These are phyloP conservation scores for Aplocera efformata DNA, from an alignment of 2,888 invertebrate species.

Conservation along the genomic window DNA sequence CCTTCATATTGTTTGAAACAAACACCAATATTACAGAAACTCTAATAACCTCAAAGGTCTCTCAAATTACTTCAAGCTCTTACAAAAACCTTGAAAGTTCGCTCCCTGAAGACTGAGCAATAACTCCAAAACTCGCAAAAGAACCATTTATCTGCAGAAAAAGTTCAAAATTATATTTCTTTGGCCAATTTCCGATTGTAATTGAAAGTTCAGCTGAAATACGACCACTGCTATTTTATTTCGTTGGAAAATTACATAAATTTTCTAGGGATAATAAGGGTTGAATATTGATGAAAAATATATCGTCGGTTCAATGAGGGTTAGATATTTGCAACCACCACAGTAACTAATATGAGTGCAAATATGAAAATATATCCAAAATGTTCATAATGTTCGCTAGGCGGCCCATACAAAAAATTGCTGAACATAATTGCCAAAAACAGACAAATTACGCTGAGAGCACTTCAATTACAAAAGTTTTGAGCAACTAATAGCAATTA, in stretches of 20 bases:
- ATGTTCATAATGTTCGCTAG: too few relatives aligned
- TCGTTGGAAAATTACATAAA: neutral
- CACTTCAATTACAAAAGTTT: neutral
- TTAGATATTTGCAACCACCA: too few relatives aligned
- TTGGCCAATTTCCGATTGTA: slow-evolving; percentile 42
- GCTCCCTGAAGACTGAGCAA: slow-evolving; percentile 32
- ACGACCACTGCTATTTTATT: slow-evolving; percentile 23
- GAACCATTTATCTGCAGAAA: slow-evolving; percentile 46
- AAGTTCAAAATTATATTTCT: slow-evolving; percentile 49
- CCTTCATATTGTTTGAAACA: slow-evolving; percentile 9
- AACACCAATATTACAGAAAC: slow-evolving; percentile 14
- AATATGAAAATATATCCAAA: too few relatives aligned
- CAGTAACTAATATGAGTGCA: too few relatives aligned
- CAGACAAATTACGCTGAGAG: too few relatives aligned
- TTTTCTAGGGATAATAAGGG: too few relatives aligned
- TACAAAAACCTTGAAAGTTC: slow-evolving; percentile 35
- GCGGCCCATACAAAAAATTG: too few relatives aligned
- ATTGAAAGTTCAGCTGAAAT: slow-evolving; percentile 42
- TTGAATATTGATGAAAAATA: too few relatives aligned
- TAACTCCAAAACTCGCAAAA: slow-evolving; percentile 45
- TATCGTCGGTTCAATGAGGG: too few relatives aligned
- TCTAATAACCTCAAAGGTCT: slow-evolving; percentile 16
- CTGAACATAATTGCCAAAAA: too few relatives aligned
- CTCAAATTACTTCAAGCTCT: slow-evolving; percentile 18
- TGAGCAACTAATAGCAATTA: neutral